Evolutionary conservation across 2,888 invertebrate genomes (phyloP).

Genomic region (Rhamnusium bicolor): DNA sequence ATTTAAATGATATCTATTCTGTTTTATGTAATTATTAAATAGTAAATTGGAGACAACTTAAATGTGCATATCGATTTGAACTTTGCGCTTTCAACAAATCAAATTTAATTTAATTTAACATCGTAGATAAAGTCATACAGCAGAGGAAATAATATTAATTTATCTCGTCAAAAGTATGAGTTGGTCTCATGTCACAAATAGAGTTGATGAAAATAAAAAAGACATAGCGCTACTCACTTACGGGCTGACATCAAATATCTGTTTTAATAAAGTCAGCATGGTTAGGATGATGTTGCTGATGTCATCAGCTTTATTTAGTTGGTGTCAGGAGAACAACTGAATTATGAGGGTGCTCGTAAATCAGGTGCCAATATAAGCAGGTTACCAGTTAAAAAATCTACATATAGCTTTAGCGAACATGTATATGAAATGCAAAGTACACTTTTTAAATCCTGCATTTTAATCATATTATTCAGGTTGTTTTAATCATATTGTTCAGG

Average conservation of each 20-base stretch:
- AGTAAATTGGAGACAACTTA: background rate
- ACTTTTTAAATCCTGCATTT: background rate
- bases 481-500: too few species aligned
- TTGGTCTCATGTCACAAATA: conserved; percentile 7
- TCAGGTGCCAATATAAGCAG: conserved; percentile 23
- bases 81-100: background rate
- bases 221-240: background rate
- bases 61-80: background rate
- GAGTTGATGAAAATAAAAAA: conserved; percentile 24
- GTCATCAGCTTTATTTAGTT: conserved; percentile 22
- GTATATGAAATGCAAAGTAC: background rate
- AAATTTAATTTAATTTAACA: conserved; percentile 23
- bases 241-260: conserved; percentile 26
- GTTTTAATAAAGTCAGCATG: conserved; percentile 36
- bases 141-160: conserved; percentile 21
- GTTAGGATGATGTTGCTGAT: conserved; percentile 22
- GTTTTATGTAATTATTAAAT: background rate
- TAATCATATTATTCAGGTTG: background rate
- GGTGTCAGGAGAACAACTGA: conserved; percentile 28
- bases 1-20: background rate
- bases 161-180: conserved; percentile 19
- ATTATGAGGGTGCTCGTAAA: conserved; percentile 25
- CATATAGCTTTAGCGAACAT: background rate
- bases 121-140: background rate
- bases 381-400: conserved; percentile 15